These are phyloP conservation scores for Drepana arcuata DNA, from an alignment of 1,140 invertebrate genomes.

Conservation along the genomic window DNA sequence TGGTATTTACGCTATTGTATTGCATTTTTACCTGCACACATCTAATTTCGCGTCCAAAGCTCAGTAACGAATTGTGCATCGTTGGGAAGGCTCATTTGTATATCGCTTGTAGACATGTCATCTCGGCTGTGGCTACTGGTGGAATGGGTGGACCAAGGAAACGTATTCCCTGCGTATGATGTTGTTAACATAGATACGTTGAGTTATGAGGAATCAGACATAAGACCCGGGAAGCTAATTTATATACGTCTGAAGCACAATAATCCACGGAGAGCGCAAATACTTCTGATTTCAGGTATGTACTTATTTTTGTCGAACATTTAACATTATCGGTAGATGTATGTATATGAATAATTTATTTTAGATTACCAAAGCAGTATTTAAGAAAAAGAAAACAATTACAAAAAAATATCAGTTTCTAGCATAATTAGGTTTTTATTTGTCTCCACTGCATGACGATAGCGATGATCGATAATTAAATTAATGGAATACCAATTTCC, in stretches of 20 bases:
- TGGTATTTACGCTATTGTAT: no score
- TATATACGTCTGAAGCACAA: slow-evolving; percentile 20
- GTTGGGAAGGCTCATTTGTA: slow-evolving; percentile 10
- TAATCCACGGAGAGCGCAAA: slow-evolving; percentile 23
- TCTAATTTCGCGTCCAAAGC: no score
- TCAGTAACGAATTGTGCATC: slow-evolving; percentile 21
- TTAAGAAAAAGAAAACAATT: no score
- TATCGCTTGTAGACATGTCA: slow-evolving; percentile 16
- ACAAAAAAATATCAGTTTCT: no score
- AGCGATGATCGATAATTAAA: no score
- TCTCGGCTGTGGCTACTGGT: slow-evolving; percentile 37
- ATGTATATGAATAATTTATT: no score
- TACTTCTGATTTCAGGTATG: slow-evolving; percentile 36
- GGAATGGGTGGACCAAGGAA: slow-evolving; percentile 32
- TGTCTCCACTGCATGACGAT: no score
- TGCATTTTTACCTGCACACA: slow-evolving; percentile 10
- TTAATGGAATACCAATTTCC: no score
- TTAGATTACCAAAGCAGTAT: no score
- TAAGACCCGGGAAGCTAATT: slow-evolving; percentile 30
- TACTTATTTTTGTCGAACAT: slow-evolving; percentile 7
- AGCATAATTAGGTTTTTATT: no score
- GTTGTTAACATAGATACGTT: slow-evolving; percentile 24
- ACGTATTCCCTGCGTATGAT: slow-evolving; percentile 32
- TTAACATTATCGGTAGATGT: no score
- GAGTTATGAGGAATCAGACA: slow-evolving; percentile 15